Base-by-base conservation (phyloP, 1,140 invertebrate species). In the Drosophila mojavensis region DNA sequence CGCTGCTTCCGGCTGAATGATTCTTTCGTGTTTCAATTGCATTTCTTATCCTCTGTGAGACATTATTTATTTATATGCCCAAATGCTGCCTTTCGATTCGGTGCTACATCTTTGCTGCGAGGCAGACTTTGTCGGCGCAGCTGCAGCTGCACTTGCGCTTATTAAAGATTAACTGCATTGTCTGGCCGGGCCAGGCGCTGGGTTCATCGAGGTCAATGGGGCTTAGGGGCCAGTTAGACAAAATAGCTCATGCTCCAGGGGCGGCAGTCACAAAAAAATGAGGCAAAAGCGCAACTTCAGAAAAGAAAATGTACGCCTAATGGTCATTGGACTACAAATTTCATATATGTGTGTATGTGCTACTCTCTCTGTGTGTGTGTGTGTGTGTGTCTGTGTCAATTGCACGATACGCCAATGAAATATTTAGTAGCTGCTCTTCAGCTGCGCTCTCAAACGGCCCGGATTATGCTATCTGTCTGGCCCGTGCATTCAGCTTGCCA, bases 121-220 rank as follows among this genome's bases (percentile, higher is more conserved):
- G 30, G 33, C 61, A 54, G 70, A 53, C 61, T 75, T 58, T 36
- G 39, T 28, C 24, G 41, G 28, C 36, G 50, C 64, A 45, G 83
- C 36, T 88, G 79, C 79, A 83, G 83, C 36, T 88, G 79, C 79
- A 83, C 72, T 86, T 83, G 76, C 45, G 68, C 76, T 88, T 78
- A 86, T 88, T 86, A 86, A 86, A 86, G 59, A 83, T 86, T 88
- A 83, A 81, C 68, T 65, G 78, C 73, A 88, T 88, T 86, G 83
- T 83, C 83, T 86, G 83, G 69, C 65, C 43, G 39, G 26, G n/a
- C 26, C 28, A 28, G 53, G 36, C 17, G 39, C 67, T n/a, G 55
- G 58, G 48, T 55, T 55, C 71, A 74, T 39, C 10, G 58, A 50
- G 58, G 56, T 60, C 65, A 74, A 24, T 50, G 64, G 28, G 24